Percentiles rank a stretch among this genome's conserved stretches.
These are phyloP conservation scores for Dryococelus australis DNA, from an alignment of 2,888 invertebrate species.

Conservation along the genomic window DNA sequence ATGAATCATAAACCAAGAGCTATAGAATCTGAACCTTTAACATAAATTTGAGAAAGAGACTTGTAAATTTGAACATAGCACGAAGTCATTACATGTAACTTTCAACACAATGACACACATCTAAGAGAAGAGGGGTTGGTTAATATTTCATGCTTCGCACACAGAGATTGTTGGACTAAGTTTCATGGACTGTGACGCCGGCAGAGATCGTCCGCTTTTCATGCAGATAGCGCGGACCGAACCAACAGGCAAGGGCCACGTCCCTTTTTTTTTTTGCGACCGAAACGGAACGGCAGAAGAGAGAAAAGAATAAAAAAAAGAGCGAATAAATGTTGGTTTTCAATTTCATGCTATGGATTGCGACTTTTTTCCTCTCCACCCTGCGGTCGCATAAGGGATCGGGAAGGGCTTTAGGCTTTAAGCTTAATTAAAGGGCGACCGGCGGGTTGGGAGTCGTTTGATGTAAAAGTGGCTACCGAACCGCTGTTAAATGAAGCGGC, in stretches of 20 bases:
- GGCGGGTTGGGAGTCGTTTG: neutral
- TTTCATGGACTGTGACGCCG: no score
- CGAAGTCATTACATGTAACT: no score
- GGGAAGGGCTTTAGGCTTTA: neutral
- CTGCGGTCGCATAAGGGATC: constrained; percentile 13
- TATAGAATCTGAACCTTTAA: no score
- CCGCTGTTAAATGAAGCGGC: constrained; percentile 16
- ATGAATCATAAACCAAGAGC: no score
- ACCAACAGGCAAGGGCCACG: neutral
- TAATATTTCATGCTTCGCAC: no score
- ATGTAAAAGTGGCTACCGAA: constrained; percentile 16
- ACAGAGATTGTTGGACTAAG: no score
- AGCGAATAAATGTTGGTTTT: constrained; percentile 37
- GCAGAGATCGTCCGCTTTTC: neutral
- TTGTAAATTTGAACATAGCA: no score
- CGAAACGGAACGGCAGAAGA: neutral
- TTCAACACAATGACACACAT: no score
- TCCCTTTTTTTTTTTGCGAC: neutral
- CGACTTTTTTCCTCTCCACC: neutral
- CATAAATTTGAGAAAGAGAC: no score
- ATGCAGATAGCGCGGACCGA: neutral
- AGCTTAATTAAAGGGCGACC: neutral
- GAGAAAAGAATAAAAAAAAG: neutral
- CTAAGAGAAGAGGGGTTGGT: no score
- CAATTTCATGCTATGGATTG: constrained; percentile 33